These are phyloP conservation scores for Aricia agestis DNA, from an alignment of 1,140 invertebrate species.

Conservation along the genomic window DNA sequence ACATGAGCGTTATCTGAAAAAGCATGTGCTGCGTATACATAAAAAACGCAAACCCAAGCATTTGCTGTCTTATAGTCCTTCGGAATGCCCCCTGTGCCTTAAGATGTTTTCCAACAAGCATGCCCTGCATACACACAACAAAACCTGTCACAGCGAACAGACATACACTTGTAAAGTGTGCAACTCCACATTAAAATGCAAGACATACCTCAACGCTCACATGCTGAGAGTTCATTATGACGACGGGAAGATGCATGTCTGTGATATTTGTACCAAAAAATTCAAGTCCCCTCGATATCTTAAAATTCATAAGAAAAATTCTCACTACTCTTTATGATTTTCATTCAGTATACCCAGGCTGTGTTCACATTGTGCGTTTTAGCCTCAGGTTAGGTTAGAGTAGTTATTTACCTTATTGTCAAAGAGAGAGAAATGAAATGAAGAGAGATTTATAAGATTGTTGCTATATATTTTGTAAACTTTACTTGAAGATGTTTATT, in stretches of 20 bases:
- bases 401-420: background rate
- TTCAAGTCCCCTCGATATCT: conserved; percentile 41
- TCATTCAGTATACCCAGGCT: background rate
- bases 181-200: conserved; percentile 37
- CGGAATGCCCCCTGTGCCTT: conserved; percentile 23
- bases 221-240: conserved; percentile 39
- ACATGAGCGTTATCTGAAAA: conserved; percentile 23
- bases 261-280: conserved; percentile 37
- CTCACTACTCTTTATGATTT: conserved; percentile 5
- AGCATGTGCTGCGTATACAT: conserved; percentile 30
- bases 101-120: conserved; percentile 21
- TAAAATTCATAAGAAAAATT: conserved; percentile 38
- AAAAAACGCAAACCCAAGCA: conserved; percentile 13
- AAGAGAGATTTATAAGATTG: background rate
- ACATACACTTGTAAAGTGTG: conserved; percentile 33
- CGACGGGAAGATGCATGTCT: conserved; percentile 34
- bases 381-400: background rate
- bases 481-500: background rate
- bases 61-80: background rate
- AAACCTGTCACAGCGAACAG: conserved; percentile 35
- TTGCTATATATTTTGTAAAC: background rate
- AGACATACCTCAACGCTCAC: conserved; percentile 32
- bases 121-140: conserved; percentile 30
- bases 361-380: too few relatives aligned
- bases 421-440: background rate